Evolutionary conservation across 2,888 invertebrate species (phyloP).

Genomic region (Buathra laborator): DNA sequence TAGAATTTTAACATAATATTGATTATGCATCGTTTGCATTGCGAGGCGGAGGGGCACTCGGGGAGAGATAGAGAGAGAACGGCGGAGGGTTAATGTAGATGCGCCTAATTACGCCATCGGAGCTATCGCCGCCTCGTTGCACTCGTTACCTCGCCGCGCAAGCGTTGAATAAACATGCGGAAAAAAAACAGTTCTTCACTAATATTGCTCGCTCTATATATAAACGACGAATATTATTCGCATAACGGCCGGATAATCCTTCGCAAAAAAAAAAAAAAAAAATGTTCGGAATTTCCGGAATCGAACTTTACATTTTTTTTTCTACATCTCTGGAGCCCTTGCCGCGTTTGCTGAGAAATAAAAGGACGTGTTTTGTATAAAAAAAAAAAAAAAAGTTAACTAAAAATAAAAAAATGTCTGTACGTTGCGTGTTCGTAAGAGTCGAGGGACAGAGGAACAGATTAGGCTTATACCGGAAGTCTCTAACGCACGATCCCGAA

Average conservation of each 20-base stretch:
- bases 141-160: constrained; percentile 25
- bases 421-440: too few species aligned
- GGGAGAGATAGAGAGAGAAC: constrained; percentile 21
- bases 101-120: constrained; percentile 74
- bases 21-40: constrained; percentile 77
- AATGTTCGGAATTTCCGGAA: constrained; percentile 21
- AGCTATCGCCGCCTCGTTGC: constrained; percentile 35
- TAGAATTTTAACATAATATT: constrained; percentile 79
- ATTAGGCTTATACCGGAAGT: too few species aligned
- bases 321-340: not conserved
- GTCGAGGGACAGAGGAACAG: too few species aligned
- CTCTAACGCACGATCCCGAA: too few species aligned
- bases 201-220: constrained; percentile 29
- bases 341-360: not conserved
- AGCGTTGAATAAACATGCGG: constrained; percentile 63
- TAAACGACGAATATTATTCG: not conserved
- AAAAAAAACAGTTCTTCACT: constrained; percentile 32
- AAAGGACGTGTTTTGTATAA: not conserved
- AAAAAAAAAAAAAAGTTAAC: too few species aligned
- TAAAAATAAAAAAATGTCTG: too few species aligned
- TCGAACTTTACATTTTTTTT: not conserved
- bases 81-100: constrained; percentile 65
- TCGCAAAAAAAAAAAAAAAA: not conserved
- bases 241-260: not conserved
- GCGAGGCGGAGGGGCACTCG: not conserved